These are phyloP conservation scores for Gambusia holbrooki DNA, from an alignment of 2,113 vertebrate species.

Conservation along the genomic window DNA sequence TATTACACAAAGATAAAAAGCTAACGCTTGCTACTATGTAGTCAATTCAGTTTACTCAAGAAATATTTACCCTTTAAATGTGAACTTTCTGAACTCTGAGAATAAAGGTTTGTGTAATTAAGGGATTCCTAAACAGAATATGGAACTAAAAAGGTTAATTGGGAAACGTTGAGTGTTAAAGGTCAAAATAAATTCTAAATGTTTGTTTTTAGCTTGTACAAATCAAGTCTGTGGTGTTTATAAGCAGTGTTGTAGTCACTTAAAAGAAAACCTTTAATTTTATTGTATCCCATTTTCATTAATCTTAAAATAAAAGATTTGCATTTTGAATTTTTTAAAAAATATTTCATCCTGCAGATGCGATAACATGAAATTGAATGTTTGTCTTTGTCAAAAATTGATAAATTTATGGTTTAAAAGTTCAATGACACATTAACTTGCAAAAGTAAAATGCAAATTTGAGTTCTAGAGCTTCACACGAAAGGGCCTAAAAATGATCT, in stretches of 20 bases:
- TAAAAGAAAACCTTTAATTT: background rate
- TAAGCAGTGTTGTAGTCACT: conserved; percentile 50
- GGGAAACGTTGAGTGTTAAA: background rate
- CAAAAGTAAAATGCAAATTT: background rate
- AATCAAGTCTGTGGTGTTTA: background rate
- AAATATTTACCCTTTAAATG: conserved; percentile 13
- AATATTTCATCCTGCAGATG: background rate
- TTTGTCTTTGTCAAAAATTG: background rate
- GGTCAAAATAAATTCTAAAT: background rate
- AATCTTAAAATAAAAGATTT: background rate
- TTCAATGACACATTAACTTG: background rate
- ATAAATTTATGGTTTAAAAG: background rate
- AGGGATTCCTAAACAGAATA: background rate
- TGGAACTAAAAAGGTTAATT: background rate
- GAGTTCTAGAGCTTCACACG: background rate
- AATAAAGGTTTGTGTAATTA: background rate
- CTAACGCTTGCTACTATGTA: conserved; percentile 15
- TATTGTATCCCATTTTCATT: background rate
- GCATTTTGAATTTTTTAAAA: background rate
- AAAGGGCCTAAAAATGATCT: no score
- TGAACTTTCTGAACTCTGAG: conserved; percentile 24
- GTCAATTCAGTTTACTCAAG: conserved; percentile 14
- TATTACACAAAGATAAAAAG: conserved; percentile 7
- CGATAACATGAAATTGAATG: background rate
- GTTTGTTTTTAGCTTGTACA: background rate